Percentiles rank a stretch among this genome's conserved stretches.
These are phyloP conservation scores for Cephus pygmeus DNA, from an alignment of 2,888 invertebrate genomes.

Conservation along the genomic window DNA sequence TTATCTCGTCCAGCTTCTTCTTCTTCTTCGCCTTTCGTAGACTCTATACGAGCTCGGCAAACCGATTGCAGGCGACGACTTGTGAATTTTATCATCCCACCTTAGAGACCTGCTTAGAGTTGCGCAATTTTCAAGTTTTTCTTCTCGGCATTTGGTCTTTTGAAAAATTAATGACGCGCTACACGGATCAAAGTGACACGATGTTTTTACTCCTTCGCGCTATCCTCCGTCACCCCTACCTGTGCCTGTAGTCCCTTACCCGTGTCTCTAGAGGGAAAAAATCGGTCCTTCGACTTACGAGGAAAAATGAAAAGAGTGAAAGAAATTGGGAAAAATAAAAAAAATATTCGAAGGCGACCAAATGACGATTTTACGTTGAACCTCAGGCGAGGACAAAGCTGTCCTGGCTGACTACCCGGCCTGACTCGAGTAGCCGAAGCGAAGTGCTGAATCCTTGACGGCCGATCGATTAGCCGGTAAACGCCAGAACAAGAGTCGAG, in stretches of 20 bases:
- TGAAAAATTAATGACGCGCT: too few species aligned
- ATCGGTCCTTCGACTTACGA: too few species aligned
- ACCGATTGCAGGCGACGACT: too few species aligned
- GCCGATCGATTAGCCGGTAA: background rate
- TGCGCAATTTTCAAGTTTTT: too few species aligned
- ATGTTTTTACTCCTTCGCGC: too few species aligned
- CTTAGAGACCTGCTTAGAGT: too few species aligned
- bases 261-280: background rate
- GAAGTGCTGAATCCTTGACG: background rate
- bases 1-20: constrained; percentile 35
- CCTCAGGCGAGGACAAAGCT: background rate
- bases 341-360: background rate
- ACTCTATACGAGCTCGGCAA: background rate
- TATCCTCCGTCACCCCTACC: too few species aligned
- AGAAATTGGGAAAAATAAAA: background rate
- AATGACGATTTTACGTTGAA: background rate
- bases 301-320: background rate
- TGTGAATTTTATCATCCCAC: too few species aligned
- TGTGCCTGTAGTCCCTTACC: background rate
- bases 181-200: too few species aligned
- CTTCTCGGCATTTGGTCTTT: too few species aligned
- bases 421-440: background rate
- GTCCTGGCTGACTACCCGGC: background rate
- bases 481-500: constrained; percentile 14
- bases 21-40: background rate